A percentile compares a stretch with the other conserved stretches of the same genome.
These are phyloP conservation scores for Centruroides sculpturatus DNA, from an alignment of 1,140 invertebrate genomes.

Conservation along the genomic window DNA sequence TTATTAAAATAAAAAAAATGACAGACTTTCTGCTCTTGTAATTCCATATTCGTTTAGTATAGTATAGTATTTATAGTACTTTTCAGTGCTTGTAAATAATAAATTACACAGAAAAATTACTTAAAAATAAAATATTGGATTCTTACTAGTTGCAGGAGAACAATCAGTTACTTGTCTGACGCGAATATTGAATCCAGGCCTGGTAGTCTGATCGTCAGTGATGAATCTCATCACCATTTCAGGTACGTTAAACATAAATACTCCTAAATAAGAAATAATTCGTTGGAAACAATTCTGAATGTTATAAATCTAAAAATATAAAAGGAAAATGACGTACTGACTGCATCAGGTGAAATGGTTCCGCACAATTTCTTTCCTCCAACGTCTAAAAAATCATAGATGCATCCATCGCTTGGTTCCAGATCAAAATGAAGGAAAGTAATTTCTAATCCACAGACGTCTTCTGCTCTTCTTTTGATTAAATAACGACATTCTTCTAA, in stretches of 20 bases:
- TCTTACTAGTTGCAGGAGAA: no score
- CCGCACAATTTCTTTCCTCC: constrained; percentile 18
- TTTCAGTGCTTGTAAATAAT: no score
- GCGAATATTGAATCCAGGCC: constrained; percentile 2
- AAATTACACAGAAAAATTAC: no score
- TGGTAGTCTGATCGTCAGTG: constrained; percentile 4
- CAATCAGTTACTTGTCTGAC: constrained; percentile 4
- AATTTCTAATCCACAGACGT: constrained; percentile 21
- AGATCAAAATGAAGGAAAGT: constrained; percentile 20
- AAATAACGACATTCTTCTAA: constrained; percentile 14
- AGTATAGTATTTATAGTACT: no score
- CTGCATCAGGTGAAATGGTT: constrained; percentile 3
- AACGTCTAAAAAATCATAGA: constrained; percentile 22
- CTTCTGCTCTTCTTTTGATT: constrained; percentile 1
- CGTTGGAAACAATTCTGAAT: no score
- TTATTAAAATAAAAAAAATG: no score
- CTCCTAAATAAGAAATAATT: neutral
- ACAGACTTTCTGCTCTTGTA: no score
- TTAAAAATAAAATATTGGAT: no score
- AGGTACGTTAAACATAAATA: constrained; percentile 3
- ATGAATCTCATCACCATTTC: constrained; percentile 2
- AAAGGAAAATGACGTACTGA: constrained; percentile 9
- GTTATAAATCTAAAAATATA: no score
- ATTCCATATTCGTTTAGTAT: no score
- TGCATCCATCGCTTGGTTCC: constrained; percentile 19